These are phyloP conservation scores for Dorcus hopei DNA, from an alignment of 2,888 invertebrate species.

Conservation along the genomic window DNA sequence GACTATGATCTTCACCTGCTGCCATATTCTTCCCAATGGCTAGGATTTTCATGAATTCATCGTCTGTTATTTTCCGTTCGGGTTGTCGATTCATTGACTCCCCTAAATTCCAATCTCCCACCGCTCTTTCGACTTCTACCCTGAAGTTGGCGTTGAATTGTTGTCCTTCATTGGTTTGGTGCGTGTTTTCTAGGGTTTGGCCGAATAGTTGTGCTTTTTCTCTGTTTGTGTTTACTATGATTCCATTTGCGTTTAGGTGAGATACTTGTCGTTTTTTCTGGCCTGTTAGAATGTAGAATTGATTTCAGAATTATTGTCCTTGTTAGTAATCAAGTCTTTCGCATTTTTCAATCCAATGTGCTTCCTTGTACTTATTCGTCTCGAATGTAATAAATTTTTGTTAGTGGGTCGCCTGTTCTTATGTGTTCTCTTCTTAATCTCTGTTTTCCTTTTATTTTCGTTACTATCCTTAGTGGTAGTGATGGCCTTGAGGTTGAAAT, in stretches of 20 bases:
- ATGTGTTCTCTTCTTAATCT: too few relatives aligned
- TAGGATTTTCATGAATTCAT: too few relatives aligned
- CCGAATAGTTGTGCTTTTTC: constrained; percentile 15
- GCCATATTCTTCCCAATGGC: too few relatives aligned
- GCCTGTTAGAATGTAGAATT: neutral
- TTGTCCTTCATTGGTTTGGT: neutral
- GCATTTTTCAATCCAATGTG: neutral
- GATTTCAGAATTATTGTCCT: neutral
- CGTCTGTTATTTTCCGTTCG: too few relatives aligned
- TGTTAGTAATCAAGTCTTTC: neutral
- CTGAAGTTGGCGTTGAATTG: constrained; percentile 7
- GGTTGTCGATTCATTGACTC: neutral
- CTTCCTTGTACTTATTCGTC: too few relatives aligned
- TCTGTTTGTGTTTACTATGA: constrained; percentile 3
- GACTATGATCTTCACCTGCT: too few relatives aligned
- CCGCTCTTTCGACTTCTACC: constrained; percentile 9
- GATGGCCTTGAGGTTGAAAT: too few relatives aligned
- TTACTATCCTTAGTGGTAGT: too few relatives aligned
- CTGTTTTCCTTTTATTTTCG: too few relatives aligned
- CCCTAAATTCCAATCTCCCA: neutral
- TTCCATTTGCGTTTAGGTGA: constrained; percentile 8
- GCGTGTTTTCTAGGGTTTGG: neutral
- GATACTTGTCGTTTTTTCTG: neutral
- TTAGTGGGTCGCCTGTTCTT: too few relatives aligned
- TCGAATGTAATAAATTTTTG: too few relatives aligned